A percentile compares a stretch with the other conserved stretches of the same genome.
Evolutionary conservation across 2,888 invertebrate species (phyloP).

Genomic region (Tenthredo livida): DNA sequence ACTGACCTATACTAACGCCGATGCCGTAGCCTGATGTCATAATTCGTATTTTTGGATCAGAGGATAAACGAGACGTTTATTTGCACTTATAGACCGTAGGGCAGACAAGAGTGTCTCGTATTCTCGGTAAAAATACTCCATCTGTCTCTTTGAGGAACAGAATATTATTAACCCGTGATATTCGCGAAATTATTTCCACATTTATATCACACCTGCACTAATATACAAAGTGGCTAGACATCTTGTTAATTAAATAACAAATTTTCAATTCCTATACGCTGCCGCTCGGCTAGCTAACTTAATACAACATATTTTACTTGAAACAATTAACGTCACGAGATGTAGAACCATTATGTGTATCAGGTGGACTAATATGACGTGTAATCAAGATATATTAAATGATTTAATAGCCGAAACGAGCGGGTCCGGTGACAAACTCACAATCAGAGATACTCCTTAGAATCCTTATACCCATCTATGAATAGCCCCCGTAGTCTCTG

Average conservation of each 20-base stretch:
- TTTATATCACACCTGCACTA: neutral
- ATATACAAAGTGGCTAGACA: neutral
- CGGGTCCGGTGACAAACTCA: constrained; percentile 11
- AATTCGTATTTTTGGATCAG: constrained; percentile 43
- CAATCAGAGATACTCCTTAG: neutral
- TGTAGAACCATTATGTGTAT: neutral
- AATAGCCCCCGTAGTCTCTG: constrained; percentile 7
- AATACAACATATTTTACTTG: neutral
- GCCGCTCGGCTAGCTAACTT: neutral
- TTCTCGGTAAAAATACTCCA: constrained; percentile 35
- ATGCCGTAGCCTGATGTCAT: constrained; percentile 36
- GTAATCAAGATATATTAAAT: constrained; percentile 31
- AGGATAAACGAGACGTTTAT: constrained; percentile 41
- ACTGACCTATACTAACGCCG: constrained; percentile 51
- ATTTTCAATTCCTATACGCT: neutral
- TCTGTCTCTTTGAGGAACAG: neutral
- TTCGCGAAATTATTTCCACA: neutral
- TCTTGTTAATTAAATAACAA: constrained; percentile 6
- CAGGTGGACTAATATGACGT: constrained; percentile 8
- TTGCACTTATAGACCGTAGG: constrained; percentile 46
- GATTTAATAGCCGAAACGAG: neutral
- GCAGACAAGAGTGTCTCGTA: constrained; percentile 20
- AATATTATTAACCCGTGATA: constrained; percentile 12
- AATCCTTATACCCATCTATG: constrained; percentile 27
- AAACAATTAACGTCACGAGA: neutral